Evolutionary conservation across 2,113 vertebrate species (phyloP).

Genomic region (Sterna hirundo): DNA sequence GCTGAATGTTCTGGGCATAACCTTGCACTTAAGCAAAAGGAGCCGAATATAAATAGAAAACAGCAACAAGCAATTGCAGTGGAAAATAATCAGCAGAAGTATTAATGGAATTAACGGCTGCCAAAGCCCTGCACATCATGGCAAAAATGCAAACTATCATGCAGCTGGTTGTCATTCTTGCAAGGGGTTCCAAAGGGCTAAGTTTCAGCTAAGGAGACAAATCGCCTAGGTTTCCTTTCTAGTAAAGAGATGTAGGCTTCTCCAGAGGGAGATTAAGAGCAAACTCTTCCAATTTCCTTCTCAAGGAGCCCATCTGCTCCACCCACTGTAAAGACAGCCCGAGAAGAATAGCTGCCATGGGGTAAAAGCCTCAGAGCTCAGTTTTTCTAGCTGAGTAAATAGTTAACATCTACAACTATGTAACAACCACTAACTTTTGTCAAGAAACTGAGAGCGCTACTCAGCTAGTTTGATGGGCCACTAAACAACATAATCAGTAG

Average conservation of each 20-base stretch:
- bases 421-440: neutral
- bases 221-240: neutral
- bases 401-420: neutral
- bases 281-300: neutral
- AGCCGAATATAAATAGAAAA: slow-evolving; percentile 19
- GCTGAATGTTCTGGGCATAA: neutral
- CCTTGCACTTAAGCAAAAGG: neutral
- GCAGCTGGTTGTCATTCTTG: neutral
- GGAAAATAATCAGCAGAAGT: slow-evolving; percentile 10
- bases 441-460: neutral
- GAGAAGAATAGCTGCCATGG: neutral
- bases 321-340: neutral
- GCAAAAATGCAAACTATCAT: neutral
- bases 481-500: neutral
- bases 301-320: neutral
- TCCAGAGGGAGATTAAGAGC: neutral
- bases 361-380: neutral
- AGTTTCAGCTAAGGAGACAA: neutral
- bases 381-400: neutral
- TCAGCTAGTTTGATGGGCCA: neutral
- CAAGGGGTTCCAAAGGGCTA: neutral
- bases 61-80: neutral
- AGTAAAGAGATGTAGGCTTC: neutral
- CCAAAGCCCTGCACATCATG: neutral
- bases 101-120: neutral